A percentile compares a stretch with the other conserved stretches of the same genome.
These are phyloP conservation scores for Bilobella aurantiaca DNA, from an alignment of 1,140 invertebrate species.

Conservation along the genomic window DNA sequence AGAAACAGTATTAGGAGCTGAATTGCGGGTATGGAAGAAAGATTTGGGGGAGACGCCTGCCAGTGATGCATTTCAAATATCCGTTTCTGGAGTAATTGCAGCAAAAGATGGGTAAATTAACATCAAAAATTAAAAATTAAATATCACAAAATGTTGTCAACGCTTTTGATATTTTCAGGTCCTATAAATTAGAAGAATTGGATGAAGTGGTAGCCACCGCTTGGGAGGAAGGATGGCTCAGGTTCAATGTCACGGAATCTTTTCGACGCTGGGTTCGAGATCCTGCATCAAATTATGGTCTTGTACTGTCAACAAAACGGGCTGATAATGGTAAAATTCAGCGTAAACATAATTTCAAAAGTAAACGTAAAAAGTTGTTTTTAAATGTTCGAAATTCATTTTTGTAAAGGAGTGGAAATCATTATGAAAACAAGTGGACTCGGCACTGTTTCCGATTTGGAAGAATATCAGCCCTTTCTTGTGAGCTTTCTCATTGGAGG, in stretches of 20 bases:
- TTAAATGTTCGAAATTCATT: neutral
- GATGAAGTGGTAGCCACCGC: slow-evolving; percentile 36
- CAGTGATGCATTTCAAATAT: neutral
- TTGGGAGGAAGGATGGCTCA: slow-evolving; percentile 59
- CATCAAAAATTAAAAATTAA: too few relatives aligned
- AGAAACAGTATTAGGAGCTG: slow-evolving; percentile 62
- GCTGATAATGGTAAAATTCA: slow-evolving; percentile 53
- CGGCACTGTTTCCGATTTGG: slow-evolving; percentile 59
- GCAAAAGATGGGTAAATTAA: neutral
- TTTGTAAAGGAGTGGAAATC: slow-evolving; percentile 59
- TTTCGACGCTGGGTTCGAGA: slow-evolving; percentile 64
- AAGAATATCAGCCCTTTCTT: slow-evolving; percentile 78
- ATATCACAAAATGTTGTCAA: neutral
- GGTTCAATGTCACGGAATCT: slow-evolving; percentile 62
- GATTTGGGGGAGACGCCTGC: neutral
- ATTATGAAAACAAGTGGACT: slow-evolving; percentile 72
- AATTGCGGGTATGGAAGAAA: slow-evolving; percentile 66
- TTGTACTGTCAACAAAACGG: slow-evolving; percentile 73
- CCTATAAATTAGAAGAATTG: slow-evolving; percentile 37
- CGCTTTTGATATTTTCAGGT: slow-evolving; percentile 35
- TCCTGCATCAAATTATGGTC: slow-evolving; percentile 67
- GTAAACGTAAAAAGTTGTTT: neutral
- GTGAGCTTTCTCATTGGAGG: slow-evolving; percentile 54
- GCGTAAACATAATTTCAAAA: too few relatives aligned
- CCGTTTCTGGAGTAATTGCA: slow-evolving; percentile 21